These are phyloP conservation scores for Spongilla lacustris DNA, from an alignment of 37 sponge, comb jelly and placozoan genomes.

Conservation along the genomic window DNA sequence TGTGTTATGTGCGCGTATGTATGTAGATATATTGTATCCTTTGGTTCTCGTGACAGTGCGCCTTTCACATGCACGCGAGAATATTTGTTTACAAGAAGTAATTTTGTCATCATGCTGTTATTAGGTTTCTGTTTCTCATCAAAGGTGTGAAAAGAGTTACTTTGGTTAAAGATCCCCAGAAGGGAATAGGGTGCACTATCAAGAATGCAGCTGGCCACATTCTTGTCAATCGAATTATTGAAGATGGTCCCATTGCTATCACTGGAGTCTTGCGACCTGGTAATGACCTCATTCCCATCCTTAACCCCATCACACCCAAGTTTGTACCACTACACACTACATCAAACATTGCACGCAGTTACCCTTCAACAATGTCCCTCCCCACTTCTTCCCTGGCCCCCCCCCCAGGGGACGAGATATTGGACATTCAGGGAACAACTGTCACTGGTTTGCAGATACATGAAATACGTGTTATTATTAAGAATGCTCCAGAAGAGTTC, in stretches of 20 bases:
- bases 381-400: no score
- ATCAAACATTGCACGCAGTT: no score
- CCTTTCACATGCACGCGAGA: no score
- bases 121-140: not conserved
- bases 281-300: constrained; percentile 8
- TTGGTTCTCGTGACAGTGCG: no score
- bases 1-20: not conserved
- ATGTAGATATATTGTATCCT: no score
- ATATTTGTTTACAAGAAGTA: no score
- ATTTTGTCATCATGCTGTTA: not conserved
- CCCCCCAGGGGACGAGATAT: constrained; percentile 69
- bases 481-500: constrained; percentile 53
- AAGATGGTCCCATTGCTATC: constrained; percentile 74
- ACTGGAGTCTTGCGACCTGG: constrained; percentile 84
- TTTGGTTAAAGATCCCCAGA: constrained; percentile 63
- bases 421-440: constrained; percentile 71
- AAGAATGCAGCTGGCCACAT: constrained; percentile 79
- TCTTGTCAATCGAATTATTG: constrained; percentile 69
- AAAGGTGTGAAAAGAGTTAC: constrained; percentile 78
- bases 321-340: not conserved
- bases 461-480: constrained; percentile 63
- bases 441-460: constrained; percentile 44
- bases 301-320: not conserved
- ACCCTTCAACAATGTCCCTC: no score
- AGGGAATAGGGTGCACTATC: constrained; percentile 86